Evolutionary conservation across 2,888 invertebrate genomes (phyloP), one percentile per base, ranked within the genome.

Genomic region (Synergus umbraculus): DNA sequence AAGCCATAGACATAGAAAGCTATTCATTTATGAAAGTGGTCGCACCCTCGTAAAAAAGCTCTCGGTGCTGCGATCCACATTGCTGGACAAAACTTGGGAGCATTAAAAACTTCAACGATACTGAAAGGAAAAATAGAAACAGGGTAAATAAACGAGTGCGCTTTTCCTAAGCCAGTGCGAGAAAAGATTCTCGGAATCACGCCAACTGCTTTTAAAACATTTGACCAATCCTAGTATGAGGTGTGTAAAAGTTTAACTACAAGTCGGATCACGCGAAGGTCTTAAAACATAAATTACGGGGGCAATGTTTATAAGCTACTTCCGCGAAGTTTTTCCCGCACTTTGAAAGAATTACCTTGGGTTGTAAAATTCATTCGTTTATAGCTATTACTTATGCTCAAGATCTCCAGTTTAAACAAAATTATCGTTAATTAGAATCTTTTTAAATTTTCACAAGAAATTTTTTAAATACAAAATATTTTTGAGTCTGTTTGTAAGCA

Each of bases 131-230:
- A 80, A 82, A 82, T 78, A 78, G 76, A 49, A 78, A 54, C 73
- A 79, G 67, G 54, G 80, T 69, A 81, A 80, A 80, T 81, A 84
- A 84, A 82, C 81, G 79, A 81, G 82, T 81, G 77, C 78, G 80
- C 80, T 84, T 78, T 82, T 80, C 80, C 63, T 76, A 81, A 81
- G 81, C 82, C 80, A 76, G 82, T 80, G 78, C 76, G 79, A 81
- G 58, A 82, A 82, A 83, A 82, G 83, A 82, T 83, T 83, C 81
- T 82, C 80, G 79, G 83, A 83, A 83, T 83, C 83, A 83, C 81
- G 81, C 83, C 83, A 82, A 80, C 82, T 80, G 80, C 83, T 83
- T 83, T 76, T 73, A 73, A 54, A 73, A 73, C 73, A 54, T 54
- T 73, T 73, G 73, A 54, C 73, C 73, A 73, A 73, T 73, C 73